Base-by-base conservation (phyloP, 2,888 invertebrate genomes). In the Leptopilina syphax region DNA sequence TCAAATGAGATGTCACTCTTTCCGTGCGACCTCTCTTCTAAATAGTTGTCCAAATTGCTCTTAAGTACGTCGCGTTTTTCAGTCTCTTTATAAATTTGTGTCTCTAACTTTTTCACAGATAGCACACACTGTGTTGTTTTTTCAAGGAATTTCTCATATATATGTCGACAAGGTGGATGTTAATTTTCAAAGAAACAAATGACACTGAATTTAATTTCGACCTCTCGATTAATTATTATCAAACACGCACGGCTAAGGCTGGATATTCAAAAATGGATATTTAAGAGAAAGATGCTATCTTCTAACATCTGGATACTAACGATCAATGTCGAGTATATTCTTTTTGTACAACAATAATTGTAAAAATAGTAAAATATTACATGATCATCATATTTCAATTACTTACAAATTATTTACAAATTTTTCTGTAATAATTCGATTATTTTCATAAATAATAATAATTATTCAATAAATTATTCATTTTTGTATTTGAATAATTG, bases 1-100 rank as follows among this genome's bases (percentile, higher is more conserved):
- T 87, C 87, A 89, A 89, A 89, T 88, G 89, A 89, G 88, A 89
- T 85, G 88, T 89, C 88, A 88, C 76, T 77, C 41, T 73, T 8
- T 73, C 34, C 79, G 63, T 78, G 81, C 78, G 79, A 24, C 80
- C 82, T 83, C 82, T 80, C 83, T 67, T 47, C 73, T 73, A 60
- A 73, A 73, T 73, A 60, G 57, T 57, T 67, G 47, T 67, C 67
- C 67, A 67, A 67, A 67, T 67, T 67, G 47, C 67, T 67, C 67
- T 67, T 67, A 67, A 67, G 67, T 67, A 67, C 47, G 67, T 67
- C 67, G 67, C 67, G 47, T 67, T 67, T 67, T 67, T 67, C 67
- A 67, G 47, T 9, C 47, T 67, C 67, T 44, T 13, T 73, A 73
- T 60, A 57, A 57, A 57, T 73, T 57, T 73, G n/a, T n/a, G 44